phyloP scores from a whole-genome alignment of 2,888 invertebrate genomes.

The Epiblema foenella region DNA sequence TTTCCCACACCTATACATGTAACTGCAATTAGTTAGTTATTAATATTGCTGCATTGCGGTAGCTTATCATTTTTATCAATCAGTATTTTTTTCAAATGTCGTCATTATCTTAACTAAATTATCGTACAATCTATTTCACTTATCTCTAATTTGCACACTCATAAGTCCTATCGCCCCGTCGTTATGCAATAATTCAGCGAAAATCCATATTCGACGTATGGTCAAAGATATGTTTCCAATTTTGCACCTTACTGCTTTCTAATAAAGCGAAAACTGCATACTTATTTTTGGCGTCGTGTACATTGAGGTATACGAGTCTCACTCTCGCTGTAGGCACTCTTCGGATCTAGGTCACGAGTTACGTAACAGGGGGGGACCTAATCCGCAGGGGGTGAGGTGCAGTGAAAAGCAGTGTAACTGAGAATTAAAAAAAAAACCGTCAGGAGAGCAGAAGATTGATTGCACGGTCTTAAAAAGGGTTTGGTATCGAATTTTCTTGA shows the following conservation, averaged over 20 bases:
- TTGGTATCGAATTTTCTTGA: too few species aligned
- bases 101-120: neutral
- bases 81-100: neutral
- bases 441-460: neutral
- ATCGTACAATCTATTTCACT: neutral
- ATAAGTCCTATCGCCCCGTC: neutral
- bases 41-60: neutral
- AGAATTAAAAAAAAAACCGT: neutral
- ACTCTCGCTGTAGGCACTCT: constrained; percentile 36
- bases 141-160: constrained; percentile 19
- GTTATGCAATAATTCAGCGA: constrained; percentile 44
- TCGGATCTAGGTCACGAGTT: constrained; percentile 48
- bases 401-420: constrained; percentile 3
- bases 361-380: constrained; percentile 43
- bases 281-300: too few species aligned
- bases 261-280: too few species aligned
- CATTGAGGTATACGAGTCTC: constrained; percentile 28
- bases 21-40: too few species aligned
- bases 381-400: neutral
- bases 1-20: too few species aligned
- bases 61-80: neutral
- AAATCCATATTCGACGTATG: constrained; percentile 39
- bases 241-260: too few species aligned
- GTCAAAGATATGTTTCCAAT: too few species aligned
- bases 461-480: neutral